Conservation (phyloP, 2,888 invertebrate genomes). For the Priocnemis perturbator region DNA sequence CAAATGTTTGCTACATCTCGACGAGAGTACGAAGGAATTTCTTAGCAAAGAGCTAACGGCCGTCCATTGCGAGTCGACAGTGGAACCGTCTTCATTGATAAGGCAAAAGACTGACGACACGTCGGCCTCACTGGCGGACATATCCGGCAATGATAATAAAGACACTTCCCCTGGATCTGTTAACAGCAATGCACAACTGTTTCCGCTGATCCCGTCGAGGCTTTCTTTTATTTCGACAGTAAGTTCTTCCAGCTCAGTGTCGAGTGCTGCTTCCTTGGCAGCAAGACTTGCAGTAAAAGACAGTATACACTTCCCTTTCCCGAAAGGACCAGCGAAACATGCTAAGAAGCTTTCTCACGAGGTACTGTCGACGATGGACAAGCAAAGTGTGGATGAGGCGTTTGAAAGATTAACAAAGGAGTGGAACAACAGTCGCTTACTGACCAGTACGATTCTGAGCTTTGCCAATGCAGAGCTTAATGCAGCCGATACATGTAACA, state of each 20-base stretch:
- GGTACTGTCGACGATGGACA: conserved; percentile 26
- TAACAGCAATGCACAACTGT: conserved; percentile 62
- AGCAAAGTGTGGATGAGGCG: conserved; percentile 47
- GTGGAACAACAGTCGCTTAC: conserved; percentile 65
- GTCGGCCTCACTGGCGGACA: conserved; percentile 65
- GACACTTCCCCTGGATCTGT: conserved; percentile 69
- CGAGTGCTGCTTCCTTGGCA: conserved; percentile 65
- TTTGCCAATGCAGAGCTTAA: conserved; percentile 55
- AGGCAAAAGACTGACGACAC: conserved; percentile 57
- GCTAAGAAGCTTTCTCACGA: conserved; percentile 49
- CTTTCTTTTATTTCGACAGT: conserved; percentile 64
- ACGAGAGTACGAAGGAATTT: conserved; percentile 65
- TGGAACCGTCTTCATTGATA: conserved; percentile 34
- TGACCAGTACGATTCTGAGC: conserved; percentile 57
- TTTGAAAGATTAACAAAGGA: conserved; percentile 60
- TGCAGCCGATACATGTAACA: conserved; percentile 55
- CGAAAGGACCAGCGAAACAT: conserved; percentile 61
- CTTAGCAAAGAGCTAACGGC: conserved; percentile 60
- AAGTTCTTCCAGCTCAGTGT: conserved; percentile 66
- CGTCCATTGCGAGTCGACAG: conserved; percentile 60
- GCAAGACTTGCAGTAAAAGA: conserved; percentile 48
- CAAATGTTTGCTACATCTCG: conserved; percentile 64
- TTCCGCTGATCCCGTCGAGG: conserved; percentile 56
- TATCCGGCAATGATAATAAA: conserved; percentile 68
- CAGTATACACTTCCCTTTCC: conserved; percentile 57